Evolutionary conservation across 2,113 vertebrate species (phyloP).

Genomic region (Trematomus loennbergii): DNA sequence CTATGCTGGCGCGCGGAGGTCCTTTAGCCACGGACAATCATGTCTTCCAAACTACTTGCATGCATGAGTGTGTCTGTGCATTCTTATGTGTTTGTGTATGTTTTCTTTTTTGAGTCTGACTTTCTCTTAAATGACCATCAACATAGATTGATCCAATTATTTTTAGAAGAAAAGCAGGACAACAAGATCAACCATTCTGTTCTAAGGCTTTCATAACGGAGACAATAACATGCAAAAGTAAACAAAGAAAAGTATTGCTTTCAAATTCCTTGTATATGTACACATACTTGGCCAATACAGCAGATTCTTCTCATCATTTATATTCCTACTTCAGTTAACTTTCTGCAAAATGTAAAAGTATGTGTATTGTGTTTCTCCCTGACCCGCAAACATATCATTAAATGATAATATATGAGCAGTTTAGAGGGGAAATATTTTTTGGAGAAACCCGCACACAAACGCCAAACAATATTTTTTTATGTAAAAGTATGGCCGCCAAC

Average conservation of each 20-base stretch:
- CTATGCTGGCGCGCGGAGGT: slow-evolving; percentile 42
- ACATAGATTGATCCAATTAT: slow-evolving; percentile 19
- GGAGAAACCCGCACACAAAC: too few species aligned
- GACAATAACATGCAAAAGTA: slow-evolving; percentile 3
- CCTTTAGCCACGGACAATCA: slow-evolving; percentile 41
- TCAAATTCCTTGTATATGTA: neutral
- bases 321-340: neutral
- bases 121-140: slow-evolving; percentile 10
- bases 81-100: neutral
- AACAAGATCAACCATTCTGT: slow-evolving; percentile 16
- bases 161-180: slow-evolving; percentile 18
- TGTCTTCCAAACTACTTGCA: slow-evolving; percentile 43
- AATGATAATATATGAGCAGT: neutral
- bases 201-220: slow-evolving; percentile 14
- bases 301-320: too few species aligned
- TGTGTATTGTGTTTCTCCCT: neutral
- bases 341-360: neutral
- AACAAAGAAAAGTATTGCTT: neutral
- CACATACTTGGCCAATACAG: too few species aligned
- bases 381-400: neutral
- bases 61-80: neutral
- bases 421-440: too few species aligned
- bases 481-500: neutral
- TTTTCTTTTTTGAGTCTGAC: slow-evolving; percentile 19
- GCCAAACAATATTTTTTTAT: neutral